These are phyloP conservation scores for Isurus oxyrinchus DNA, from an alignment of 2,113 vertebrate species.

Conservation along the genomic window DNA sequence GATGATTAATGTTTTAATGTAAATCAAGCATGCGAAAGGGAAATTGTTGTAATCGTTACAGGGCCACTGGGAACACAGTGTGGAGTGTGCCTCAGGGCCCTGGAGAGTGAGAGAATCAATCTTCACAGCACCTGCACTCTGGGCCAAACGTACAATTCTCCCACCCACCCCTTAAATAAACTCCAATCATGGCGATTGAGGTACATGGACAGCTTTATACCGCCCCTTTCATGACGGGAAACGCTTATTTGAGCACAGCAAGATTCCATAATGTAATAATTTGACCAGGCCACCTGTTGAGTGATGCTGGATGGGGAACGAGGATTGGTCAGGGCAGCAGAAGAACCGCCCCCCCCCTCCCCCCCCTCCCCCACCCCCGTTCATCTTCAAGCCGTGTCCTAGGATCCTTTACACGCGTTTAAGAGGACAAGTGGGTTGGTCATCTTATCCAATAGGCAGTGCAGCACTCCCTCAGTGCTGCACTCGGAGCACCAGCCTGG, in stretches of 20 bases:
- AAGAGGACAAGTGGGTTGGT: background rate
- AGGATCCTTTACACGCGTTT: background rate
- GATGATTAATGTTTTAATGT: background rate
- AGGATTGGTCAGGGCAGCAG: too few relatives aligned
- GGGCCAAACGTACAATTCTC: background rate
- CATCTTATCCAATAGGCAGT: background rate
- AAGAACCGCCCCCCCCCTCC: too few relatives aligned
- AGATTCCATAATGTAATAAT: too few relatives aligned
- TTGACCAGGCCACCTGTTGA: too few relatives aligned
- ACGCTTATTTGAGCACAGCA: background rate
- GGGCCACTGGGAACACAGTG: background rate
- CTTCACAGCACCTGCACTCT: background rate
- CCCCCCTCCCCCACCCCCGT: too few relatives aligned
- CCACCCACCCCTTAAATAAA: background rate
- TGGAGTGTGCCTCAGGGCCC: background rate
- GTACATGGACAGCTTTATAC: background rate
- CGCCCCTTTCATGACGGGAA: background rate
- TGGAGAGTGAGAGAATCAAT: background rate
- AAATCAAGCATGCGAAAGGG: background rate
- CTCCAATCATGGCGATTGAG: background rate
- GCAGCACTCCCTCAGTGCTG: too few relatives aligned
- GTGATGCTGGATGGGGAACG: too few relatives aligned
- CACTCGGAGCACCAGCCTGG: too few relatives aligned
- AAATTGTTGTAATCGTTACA: background rate
- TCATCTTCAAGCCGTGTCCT: background rate